These are phyloP conservation scores for Cynodonichthys magdalenae DNA, from an alignment of 2,797 vertebrate genomes.

Conservation along the genomic window DNA sequence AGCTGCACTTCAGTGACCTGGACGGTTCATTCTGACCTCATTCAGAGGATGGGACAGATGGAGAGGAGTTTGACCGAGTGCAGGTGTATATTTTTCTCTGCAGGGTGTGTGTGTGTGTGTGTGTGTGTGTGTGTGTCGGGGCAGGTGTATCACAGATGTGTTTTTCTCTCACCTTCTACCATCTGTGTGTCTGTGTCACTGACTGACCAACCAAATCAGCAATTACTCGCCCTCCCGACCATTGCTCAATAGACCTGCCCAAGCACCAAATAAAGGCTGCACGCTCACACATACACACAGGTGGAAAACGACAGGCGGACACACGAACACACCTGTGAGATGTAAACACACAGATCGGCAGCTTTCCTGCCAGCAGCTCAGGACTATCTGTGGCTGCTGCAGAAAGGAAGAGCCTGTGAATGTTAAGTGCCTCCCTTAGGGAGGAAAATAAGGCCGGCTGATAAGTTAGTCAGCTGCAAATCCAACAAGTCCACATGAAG, in stretches of 20 bases:
- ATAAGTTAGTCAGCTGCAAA: conserved; percentile 77
- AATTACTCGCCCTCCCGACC: conserved; percentile 81
- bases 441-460: conserved; percentile 66
- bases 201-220: conserved; percentile 81
- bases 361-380: conserved; percentile 72
- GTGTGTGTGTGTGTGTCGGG: conserved; percentile 18
- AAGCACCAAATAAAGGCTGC: conserved; percentile 80
- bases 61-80: conserved; percentile 31
- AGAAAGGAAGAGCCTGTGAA: conserved; percentile 77
- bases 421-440: conserved; percentile 79
- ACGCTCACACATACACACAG: neutral
- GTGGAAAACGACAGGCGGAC: conserved; percentile 14
- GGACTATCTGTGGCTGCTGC: conserved; percentile 75
- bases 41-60: conserved; percentile 20
- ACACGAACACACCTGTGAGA: conserved; percentile 33
- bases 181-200: conserved; percentile 62
- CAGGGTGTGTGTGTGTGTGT: conserved; percentile 34
- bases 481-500: conserved; percentile 77
- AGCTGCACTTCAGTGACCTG: neutral
- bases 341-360: conserved; percentile 33
- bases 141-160: conserved; percentile 45
- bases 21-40: conserved; percentile 9
- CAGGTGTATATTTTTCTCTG: conserved; percentile 45
- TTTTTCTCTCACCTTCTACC: conserved; percentile 35
- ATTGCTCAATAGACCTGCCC: conserved; percentile 81